These are phyloP conservation scores for Ageneiosus marmoratus DNA, from an alignment of 2,113 vertebrate species.

Conservation along the genomic window DNA sequence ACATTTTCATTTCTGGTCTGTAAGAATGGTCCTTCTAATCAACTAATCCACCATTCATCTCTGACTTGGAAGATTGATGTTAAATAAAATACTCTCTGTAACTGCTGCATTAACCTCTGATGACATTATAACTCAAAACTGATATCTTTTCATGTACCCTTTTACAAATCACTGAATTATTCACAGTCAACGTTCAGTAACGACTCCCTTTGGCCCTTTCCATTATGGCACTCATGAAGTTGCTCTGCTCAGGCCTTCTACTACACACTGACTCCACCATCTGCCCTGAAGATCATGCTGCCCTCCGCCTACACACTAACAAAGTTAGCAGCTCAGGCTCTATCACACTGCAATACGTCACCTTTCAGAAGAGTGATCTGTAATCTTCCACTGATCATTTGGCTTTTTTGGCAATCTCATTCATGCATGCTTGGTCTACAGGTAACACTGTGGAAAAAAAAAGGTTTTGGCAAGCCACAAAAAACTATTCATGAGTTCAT, in stretches of 20 bases:
- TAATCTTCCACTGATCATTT: neutral
- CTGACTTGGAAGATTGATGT: neutral
- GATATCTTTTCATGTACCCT: neutral
- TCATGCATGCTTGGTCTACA: constrained; percentile 28
- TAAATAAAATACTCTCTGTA: neutral
- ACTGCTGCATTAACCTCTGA: neutral
- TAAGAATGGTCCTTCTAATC: neutral
- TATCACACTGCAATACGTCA: neutral
- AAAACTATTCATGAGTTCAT: constrained; percentile 8
- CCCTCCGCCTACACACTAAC: constrained; percentile 2
- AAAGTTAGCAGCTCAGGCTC: neutral
- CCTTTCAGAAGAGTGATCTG: neutral
- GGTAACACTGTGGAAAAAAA: constrained; percentile 28
- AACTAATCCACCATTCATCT: neutral
- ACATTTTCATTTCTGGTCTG: neutral
- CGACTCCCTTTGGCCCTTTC: neutral
- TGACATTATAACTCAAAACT: neutral
- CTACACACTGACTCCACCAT: constrained; percentile 17
- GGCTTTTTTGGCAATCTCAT: constrained; percentile 2
- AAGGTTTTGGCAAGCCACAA: constrained; percentile 19
- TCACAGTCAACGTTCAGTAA: neutral
- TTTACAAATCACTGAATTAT: neutral
- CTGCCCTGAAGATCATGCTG: constrained; percentile 8
- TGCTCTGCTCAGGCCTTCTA: constrained; percentile 10
- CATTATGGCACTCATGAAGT: neutral